Percentiles rank a stretch among this genome's conserved stretches.
Conservation (phyloP, 2,113 vertebrate genomes). For the Acanthochromis polyacanthus region DNA sequence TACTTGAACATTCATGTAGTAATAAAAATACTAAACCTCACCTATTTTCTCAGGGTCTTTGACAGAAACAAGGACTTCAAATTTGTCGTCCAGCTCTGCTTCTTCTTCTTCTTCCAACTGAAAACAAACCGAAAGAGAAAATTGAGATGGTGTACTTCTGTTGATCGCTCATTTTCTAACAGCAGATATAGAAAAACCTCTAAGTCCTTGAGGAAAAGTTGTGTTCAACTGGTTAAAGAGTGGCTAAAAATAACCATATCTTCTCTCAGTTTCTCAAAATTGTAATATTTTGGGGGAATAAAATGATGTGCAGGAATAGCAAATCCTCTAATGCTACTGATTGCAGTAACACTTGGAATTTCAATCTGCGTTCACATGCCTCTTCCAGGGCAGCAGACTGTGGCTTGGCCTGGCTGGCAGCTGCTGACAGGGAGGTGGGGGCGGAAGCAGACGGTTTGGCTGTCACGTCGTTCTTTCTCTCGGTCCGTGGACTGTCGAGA, state of each 20-base stretch:
- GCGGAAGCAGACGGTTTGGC: slow-evolving; percentile 79
- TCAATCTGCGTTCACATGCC: slow-evolving; percentile 77
- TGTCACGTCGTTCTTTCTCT: slow-evolving; percentile 86
- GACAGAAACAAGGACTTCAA: slow-evolving; percentile 91
- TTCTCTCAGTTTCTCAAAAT: background rate
- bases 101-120: slow-evolving; percentile 90
- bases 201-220: background rate
- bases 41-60: slow-evolving; percentile 98
- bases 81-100: slow-evolving; percentile 92
- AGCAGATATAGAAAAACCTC: background rate
- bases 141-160: background rate
- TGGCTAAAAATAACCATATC: background rate
- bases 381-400: slow-evolving; percentile 88
- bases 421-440: slow-evolving; percentile 76
- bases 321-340: background rate
- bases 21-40: slow-evolving; percentile 73
- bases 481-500: slow-evolving; percentile 89
- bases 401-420: slow-evolving; percentile 79
- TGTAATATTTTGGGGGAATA: background rate
- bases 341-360: background rate
- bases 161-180: background rate
- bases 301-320: too few species aligned
- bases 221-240: background rate
- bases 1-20: background rate
- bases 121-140: slow-evolving; percentile 26